phyloP scores from a whole-genome alignment of 2,797 vertebrate genomes.

The Sebastolobus altivelis region DNA sequence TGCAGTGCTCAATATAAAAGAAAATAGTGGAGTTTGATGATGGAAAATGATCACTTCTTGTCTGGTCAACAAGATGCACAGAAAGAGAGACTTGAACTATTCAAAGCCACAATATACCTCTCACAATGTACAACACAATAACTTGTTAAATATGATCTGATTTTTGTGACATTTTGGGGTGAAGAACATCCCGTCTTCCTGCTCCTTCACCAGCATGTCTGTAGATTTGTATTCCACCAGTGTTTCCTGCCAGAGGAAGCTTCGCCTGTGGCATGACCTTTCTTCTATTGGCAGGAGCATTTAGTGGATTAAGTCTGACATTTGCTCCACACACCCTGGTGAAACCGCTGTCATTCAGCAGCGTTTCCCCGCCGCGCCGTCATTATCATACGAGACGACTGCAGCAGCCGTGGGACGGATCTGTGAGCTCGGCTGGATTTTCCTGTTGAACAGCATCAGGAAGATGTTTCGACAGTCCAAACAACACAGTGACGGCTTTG shows the following conservation, averaged over 20 bases:
- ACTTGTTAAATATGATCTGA: neutral
- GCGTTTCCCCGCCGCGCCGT: neutral
- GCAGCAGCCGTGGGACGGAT: slow-evolving; percentile 25
- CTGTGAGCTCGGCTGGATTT: slow-evolving; percentile 53
- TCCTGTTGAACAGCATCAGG: slow-evolving; percentile 62
- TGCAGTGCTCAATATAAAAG: neutral
- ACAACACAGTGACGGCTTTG: slow-evolving; percentile 20
- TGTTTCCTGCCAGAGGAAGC: neutral
- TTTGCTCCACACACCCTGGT: slow-evolving; percentile 51
- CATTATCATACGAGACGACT: neutral
- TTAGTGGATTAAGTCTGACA: slow-evolving; percentile 56
- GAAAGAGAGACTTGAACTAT: neutral
- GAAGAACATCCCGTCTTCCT: too few species aligned
- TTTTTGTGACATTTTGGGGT: neutral
- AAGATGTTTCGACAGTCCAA: slow-evolving; percentile 11
- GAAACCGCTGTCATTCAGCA: slow-evolving; percentile 26
- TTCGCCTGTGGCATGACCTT: slow-evolving; percentile 51
- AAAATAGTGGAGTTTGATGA: neutral
- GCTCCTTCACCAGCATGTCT: neutral
- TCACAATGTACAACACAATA: neutral
- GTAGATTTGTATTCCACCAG: neutral
- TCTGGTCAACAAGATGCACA: neutral
- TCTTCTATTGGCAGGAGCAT: slow-evolving; percentile 44
- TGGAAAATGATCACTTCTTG: neutral
- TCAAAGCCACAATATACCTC: neutral